Percentiles rank a stretch among this genome's conserved stretches.
These are phyloP conservation scores for Dermolepida albohirtum DNA, from an alignment of 2,888 invertebrate genomes.

Conservation along the genomic window DNA sequence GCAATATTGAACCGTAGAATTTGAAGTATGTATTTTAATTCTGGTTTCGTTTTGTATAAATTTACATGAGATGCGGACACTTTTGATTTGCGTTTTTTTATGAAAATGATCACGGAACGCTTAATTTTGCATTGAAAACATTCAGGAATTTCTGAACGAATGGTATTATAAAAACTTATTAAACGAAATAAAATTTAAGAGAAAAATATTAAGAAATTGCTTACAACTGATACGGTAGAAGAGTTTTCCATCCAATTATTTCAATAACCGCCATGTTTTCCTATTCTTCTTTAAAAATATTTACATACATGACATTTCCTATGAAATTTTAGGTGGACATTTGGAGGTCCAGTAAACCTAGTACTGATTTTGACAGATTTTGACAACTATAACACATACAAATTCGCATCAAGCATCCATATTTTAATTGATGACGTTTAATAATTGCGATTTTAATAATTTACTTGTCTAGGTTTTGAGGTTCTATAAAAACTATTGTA, in stretches of 20 bases:
- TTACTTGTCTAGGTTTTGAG: no score
- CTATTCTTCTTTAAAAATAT: constrained; percentile 6
- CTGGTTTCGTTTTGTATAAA: constrained; percentile 5
- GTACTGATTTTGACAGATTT: not conserved
- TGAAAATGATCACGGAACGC: constrained; percentile 1
- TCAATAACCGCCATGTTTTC: constrained; percentile 3
- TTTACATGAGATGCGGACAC: constrained; percentile 17
- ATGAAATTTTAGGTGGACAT: not conserved
- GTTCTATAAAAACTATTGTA: no score
- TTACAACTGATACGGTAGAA: constrained; percentile 12
- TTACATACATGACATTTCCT: constrained; percentile 11
- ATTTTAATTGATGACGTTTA: no score
- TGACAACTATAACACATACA: constrained; percentile 12
- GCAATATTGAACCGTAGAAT: constrained; percentile 14
- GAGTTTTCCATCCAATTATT: constrained; percentile 2
- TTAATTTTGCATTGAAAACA: not conserved
- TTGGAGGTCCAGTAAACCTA: constrained; percentile 23
- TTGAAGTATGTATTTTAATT: constrained; percentile 26
- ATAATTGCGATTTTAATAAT: no score
- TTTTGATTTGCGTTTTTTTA: constrained; percentile 23
- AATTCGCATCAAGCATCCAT: no score
- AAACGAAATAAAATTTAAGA: not conserved
- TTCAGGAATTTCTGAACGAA: not conserved
- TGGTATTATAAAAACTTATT: no score
- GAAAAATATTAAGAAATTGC: not conserved